A percentile compares a stretch with the other conserved stretches of the same genome.
Evolutionary conservation across 2,888 invertebrate species (phyloP).

Genomic region (Lathronympha strigana): DNA sequence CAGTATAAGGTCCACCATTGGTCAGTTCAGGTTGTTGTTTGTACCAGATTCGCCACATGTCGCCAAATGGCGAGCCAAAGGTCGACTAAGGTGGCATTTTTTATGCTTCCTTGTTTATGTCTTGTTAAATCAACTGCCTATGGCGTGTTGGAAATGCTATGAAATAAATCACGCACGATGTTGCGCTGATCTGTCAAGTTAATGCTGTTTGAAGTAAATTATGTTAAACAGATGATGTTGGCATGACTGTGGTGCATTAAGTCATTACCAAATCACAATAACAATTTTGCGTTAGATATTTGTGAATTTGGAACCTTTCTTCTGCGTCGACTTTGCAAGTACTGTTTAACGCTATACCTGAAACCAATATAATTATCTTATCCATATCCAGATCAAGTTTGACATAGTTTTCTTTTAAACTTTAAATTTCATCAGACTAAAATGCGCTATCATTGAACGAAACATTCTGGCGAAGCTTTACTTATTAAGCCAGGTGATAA

Average conservation of each 20-base stretch:
- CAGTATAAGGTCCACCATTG: no score
- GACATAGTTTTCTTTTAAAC: no score
- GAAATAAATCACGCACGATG: conserved; percentile 7
- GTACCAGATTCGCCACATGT: conserved; percentile 73
- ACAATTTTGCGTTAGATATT: no score
- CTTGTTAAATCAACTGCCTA: conserved; percentile 45
- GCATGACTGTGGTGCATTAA: neutral
- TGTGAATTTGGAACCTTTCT: no score
- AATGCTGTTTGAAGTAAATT: neutral
- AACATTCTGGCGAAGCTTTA: neutral
- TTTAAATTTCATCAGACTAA: no score
- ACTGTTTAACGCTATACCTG: no score
- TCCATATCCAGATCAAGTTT: no score
- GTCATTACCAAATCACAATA: neutral
- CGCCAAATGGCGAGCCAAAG: conserved; percentile 72
- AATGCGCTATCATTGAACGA: neutral
- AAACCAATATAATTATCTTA: no score
- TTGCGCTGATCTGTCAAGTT: neutral
- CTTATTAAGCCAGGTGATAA: conserved; percentile 1
- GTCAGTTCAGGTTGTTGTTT: no score
- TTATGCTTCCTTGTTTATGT: conserved; percentile 66
- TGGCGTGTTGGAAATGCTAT: neutral
- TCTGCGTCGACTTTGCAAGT: no score
- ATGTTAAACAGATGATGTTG: neutral
- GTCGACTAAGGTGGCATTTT: conserved; percentile 76